phyloP scores from a whole-genome alignment of 2,888 invertebrate species.

The Bembecia ichneumoniformis region DNA sequence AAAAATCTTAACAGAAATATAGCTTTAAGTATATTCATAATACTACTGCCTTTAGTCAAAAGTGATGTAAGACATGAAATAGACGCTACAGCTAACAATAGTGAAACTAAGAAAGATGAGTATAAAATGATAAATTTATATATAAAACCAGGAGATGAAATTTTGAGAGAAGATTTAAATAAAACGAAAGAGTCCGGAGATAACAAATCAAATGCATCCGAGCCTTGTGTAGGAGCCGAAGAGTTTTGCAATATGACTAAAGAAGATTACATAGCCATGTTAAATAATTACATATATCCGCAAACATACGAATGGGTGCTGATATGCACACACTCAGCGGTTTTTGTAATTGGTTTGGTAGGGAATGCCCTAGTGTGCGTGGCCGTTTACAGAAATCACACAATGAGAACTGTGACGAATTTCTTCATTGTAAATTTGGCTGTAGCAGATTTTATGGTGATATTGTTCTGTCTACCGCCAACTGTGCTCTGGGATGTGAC shows the following conservation, averaged over 20 bases:
- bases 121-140: background rate
- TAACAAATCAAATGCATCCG: constrained; percentile 4
- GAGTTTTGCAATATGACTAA: constrained; percentile 60
- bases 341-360: constrained; percentile 84
- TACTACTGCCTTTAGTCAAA: constrained; percentile 1
- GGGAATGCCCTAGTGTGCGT: constrained; percentile 91
- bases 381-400: constrained; percentile 87
- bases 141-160: background rate
- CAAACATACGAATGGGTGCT: constrained; percentile 83
- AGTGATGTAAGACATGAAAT: constrained; percentile 1
- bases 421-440: constrained; percentile 94
- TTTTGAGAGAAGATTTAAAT: background rate
- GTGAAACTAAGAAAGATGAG: background rate
- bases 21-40: constrained; percentile 1
- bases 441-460: constrained; percentile 89
- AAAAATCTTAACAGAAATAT: background rate
- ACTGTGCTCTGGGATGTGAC: constrained; percentile 93
- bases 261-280: constrained; percentile 74
- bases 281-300: constrained; percentile 78
- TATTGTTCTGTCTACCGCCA: constrained; percentile 89
- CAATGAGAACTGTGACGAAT: constrained; percentile 94
- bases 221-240: constrained; percentile 45
- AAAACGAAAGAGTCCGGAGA: background rate
- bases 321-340: constrained; percentile 79
- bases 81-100: background rate